Conservation (phyloP, 2,113 vertebrate species). For the Chlorodrepanis virens region DNA sequence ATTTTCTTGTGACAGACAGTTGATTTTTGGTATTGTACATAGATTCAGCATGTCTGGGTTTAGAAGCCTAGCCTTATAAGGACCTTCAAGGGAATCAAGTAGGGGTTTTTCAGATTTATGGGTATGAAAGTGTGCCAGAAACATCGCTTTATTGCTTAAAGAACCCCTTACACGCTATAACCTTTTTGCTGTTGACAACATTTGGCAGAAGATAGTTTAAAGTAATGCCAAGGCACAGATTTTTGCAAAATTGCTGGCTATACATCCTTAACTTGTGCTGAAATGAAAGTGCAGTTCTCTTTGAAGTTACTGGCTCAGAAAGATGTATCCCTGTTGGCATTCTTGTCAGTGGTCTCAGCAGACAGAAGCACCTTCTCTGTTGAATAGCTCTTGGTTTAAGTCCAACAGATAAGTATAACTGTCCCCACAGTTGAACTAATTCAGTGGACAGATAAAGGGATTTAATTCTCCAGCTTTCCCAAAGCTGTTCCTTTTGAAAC, state of each 20-base stretch:
- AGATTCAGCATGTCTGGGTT: neutral
- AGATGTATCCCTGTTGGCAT: neutral
- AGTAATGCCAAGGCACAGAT: neutral
- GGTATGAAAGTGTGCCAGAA: neutral
- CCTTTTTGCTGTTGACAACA: neutral
- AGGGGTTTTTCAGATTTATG: neutral
- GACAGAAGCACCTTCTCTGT: slow-evolving; percentile 1
- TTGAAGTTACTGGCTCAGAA: slow-evolving; percentile 3
- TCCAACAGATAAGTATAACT: neutral
- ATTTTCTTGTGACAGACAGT: neutral
- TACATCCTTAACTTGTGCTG: neutral
- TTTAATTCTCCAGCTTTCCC: slow-evolving; percentile 7
- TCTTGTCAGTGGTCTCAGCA: neutral
- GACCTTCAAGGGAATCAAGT: neutral
- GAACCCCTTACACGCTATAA: neutral
- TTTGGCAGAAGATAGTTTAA: neutral
- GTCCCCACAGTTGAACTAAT: neutral
- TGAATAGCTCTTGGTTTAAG: neutral
- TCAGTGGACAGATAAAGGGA: slow-evolving; percentile 24
- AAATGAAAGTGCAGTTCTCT: neutral
- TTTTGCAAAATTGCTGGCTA: neutral
- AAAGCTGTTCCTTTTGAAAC: neutral
- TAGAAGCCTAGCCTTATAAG: neutral
- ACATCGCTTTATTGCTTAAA: neutral
- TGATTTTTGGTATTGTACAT: neutral